phyloP scores from a whole-genome alignment of 2,797 vertebrate species.

The Sebastes dallii region DNA sequence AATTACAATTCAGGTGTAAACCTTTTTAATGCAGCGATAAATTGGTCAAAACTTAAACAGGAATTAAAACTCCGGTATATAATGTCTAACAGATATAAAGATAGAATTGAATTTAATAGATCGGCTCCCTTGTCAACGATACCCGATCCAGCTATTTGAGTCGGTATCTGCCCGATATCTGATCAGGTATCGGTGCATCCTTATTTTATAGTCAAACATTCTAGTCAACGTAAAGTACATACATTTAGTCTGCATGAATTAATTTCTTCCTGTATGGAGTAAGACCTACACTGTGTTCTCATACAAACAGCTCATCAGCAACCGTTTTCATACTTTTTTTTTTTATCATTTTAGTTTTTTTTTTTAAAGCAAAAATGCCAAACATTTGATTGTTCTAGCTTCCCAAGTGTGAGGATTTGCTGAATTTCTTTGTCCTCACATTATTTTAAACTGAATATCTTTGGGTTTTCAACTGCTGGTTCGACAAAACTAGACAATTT shows the following conservation, averaged over 20 bases:
- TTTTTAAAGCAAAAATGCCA: not conserved
- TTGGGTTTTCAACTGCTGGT: not conserved
- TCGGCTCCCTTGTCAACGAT: too few relatives aligned
- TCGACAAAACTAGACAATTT: not conserved
- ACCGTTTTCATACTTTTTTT: not conserved
- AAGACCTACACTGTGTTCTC: not conserved
- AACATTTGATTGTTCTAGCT: not conserved
- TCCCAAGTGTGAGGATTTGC: not conserved
- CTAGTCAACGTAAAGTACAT: not conserved
- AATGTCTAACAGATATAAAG: too few relatives aligned
- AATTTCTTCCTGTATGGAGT: not conserved
- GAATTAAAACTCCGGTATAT: too few relatives aligned
- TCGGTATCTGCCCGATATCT: too few relatives aligned
- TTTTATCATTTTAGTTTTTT: not conserved
- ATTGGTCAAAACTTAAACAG: too few relatives aligned
- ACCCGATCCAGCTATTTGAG: too few relatives aligned
- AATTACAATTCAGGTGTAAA: too few relatives aligned
- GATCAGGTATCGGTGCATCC: too few relatives aligned
- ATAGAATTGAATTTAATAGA: too few relatives aligned
- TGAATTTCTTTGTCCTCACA: not conserved
- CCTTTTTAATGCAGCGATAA: too few relatives aligned
- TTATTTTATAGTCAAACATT: not conserved
- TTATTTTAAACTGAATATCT: not conserved
- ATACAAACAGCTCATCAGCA: not conserved
- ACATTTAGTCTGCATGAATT: not conserved